Evolutionary conservation across 1,140 invertebrate genomes (phyloP).

Genomic region (Calephelis nemesis): DNA sequence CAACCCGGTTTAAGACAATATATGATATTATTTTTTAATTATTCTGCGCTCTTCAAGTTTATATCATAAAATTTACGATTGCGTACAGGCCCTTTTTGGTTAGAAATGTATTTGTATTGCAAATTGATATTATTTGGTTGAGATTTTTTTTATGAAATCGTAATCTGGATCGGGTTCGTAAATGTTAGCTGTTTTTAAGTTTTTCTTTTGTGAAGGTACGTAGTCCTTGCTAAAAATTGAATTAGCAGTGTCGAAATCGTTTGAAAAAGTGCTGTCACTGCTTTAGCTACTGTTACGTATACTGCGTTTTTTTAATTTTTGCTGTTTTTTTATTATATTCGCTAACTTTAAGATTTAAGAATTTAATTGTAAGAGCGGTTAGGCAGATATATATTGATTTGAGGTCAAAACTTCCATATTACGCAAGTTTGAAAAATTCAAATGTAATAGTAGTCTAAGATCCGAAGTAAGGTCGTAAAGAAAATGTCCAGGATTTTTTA

Average conservation of each 20-base stretch:
- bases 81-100: constrained; percentile 17
- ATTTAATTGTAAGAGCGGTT: too few relatives aligned
- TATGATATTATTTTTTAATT: constrained; percentile 6
- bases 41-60: neutral
- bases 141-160: constrained; percentile 19
- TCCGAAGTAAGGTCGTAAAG: too few relatives aligned
- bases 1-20: neutral
- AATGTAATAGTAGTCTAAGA: too few relatives aligned
- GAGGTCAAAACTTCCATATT: too few relatives aligned
- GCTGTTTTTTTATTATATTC: neutral
- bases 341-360: too few relatives aligned
- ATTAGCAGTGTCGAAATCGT: constrained; percentile 24
- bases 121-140: constrained; percentile 5
- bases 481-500: too few relatives aligned
- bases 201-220: constrained; percentile 3
- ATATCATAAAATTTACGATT: neutral
- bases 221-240: constrained; percentile 21
- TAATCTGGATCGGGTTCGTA: constrained; percentile 13
- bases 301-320: neutral
- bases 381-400: too few relatives aligned
- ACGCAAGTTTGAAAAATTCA: too few relatives aligned
- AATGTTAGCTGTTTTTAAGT: neutral
- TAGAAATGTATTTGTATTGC: too few relatives aligned
- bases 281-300: constrained; percentile 11
- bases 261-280: constrained; percentile 9